Base-by-base conservation (phyloP, 2,888 invertebrate species). In the Acheta domesticus region DNA sequence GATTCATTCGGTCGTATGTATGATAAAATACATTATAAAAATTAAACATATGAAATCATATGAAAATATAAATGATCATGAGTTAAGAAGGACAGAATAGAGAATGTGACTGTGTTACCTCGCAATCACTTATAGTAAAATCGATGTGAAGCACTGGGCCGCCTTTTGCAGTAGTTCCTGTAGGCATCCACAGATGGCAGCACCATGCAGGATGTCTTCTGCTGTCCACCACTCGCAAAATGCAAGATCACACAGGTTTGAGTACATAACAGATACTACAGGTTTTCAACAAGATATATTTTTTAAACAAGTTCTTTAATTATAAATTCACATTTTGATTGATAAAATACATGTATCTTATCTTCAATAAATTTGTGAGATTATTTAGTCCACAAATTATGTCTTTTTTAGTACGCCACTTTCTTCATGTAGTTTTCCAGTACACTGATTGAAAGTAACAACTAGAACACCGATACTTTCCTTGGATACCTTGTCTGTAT, bases 221-320 rank as follows among this genome's bases (percentile, higher is more conserved):
- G 36, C 8, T 36, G 1, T 36, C 36, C 36, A 36, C 36, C 36
- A 36, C 36, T 36, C 36, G 36, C 8, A 36, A 36, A 36, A 36
- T 36, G 36, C 36, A 36, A 36, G 36, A 36, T 36, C 36, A 19
- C 62, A 62, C 14, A 62, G 62, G 62, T 62, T 19, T 19, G 14
- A 62, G 14, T 19, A 62, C 62, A 62, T n/a, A 62, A 62, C 62
- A 19, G 62, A 76, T 36, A 21, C 16, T 20, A 75, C 21, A 75
- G 16, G 21, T 36, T 48, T 49, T n/a, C 16, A 76, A 48, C 48
- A 76, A 77, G 36, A 23, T 49, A n/a, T 12, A 21, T 75, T 75
- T 79, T 79, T 79, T 74, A 75, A 79, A 79, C 78, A 79, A 79
- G 49, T 79, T 79, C 75, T 79, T 79, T 79, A 79, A 79, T 79